Percentiles rank a stretch among this genome's conserved stretches.
Conservation (phyloP, 2,888 invertebrate genomes). For the Oligia latruncula region DNA sequence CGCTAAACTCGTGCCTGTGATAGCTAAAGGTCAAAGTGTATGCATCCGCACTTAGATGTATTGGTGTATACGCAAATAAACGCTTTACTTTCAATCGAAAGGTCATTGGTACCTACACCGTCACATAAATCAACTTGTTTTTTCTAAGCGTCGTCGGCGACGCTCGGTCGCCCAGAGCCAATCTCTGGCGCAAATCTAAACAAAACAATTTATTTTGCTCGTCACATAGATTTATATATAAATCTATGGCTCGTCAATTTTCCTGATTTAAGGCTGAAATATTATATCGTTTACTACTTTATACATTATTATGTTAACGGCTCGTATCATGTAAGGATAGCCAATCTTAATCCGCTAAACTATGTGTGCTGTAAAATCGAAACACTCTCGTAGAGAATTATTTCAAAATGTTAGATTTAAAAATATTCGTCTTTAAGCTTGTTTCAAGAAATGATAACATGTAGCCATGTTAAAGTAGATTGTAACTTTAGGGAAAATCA, state of each 20-base stretch:
- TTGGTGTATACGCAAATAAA: conserved; percentile 7
- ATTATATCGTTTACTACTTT: conserved; percentile 7
- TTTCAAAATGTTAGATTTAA: background rate
- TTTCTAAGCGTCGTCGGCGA: conserved; percentile 10
- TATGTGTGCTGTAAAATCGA: background rate
- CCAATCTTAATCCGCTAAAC: background rate
- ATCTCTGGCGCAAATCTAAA: conserved; percentile 47
- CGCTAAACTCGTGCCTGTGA: conserved; percentile 5
- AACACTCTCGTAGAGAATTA: background rate
- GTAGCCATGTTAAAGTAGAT: background rate
- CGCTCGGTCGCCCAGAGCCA: background rate
- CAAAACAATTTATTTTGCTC: conserved; percentile 39
- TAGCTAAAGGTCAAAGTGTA: conserved; percentile 54
- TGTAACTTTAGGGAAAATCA: background rate
- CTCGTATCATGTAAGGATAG: background rate
- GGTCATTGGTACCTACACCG: conserved; percentile 11
- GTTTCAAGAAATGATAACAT: background rate
- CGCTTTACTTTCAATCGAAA: conserved; percentile 2
- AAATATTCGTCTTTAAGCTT: background rate
- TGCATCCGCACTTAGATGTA: background rate
- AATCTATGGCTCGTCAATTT: background rate
- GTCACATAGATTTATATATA: no score
- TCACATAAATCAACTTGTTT: conserved; percentile 45
- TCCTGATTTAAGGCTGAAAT: conserved; percentile 3
- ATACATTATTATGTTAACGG: background rate